Evolutionary conservation across 2,113 vertebrate species (phyloP).

Genomic region (Ploceus nigricollis): DNA sequence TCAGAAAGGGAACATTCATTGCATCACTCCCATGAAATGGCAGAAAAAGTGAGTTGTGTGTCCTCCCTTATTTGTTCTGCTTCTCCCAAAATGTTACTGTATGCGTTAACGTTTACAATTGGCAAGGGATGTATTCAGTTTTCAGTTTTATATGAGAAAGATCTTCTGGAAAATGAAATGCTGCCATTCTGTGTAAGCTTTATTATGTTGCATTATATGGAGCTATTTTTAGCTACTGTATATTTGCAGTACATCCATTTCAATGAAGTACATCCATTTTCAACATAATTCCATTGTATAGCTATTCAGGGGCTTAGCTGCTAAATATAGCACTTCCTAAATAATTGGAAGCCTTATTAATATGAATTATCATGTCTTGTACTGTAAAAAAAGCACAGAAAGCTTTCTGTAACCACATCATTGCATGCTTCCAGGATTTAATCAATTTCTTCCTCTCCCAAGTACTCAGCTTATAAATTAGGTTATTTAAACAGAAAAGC

Average conservation of each 20-base stretch:
- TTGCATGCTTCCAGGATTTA: slow-evolving; percentile 59
- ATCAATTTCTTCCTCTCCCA: slow-evolving; percentile 60
- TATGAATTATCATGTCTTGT: slow-evolving; percentile 56
- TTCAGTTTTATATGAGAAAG: slow-evolving; percentile 9
- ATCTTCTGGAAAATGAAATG: slow-evolving; percentile 20
- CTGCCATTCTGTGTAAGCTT: slow-evolving; percentile 26
- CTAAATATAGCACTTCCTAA: slow-evolving; percentile 67
- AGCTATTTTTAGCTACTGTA: slow-evolving; percentile 28
- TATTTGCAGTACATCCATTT: slow-evolving; percentile 61
- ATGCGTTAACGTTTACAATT: not conserved
- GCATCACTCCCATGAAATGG: slow-evolving; percentile 98
- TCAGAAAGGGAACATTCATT: slow-evolving; percentile 95
- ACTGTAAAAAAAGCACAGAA: slow-evolving; percentile 43
- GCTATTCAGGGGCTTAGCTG: slow-evolving; percentile 46
- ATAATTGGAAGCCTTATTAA: slow-evolving; percentile 65
- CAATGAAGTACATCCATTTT: slow-evolving; percentile 62
- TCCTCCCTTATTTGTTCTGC: slow-evolving; percentile 3
- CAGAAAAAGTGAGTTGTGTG: slow-evolving; percentile 86
- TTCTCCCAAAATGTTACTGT: not conserved
- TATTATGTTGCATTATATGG: slow-evolving; percentile 2
- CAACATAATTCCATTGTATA: slow-evolving; percentile 51
- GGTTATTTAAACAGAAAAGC: slow-evolving; percentile 30
- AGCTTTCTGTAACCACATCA: slow-evolving; percentile 53
- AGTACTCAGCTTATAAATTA: slow-evolving; percentile 37
- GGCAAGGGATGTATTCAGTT: not conserved